A percentile compares a stretch with the other conserved stretches of the same genome.
phyloP scores from a whole-genome alignment of 2,113 vertebrate genomes.

The Camelus bactrianus region DNA sequence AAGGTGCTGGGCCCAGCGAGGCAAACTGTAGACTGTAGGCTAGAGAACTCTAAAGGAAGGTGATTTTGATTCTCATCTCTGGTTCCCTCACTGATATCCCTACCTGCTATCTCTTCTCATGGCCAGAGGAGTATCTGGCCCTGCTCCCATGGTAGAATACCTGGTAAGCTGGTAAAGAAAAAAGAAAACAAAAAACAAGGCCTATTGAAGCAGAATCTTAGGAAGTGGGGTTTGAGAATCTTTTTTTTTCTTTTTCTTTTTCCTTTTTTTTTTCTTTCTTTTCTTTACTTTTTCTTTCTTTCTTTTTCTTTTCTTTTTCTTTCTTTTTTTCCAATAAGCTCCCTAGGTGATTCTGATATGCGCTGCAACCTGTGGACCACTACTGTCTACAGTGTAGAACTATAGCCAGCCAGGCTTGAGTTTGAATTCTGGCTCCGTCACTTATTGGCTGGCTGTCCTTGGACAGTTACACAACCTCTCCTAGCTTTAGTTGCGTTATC shows the following conservation, averaged over 20 bases:
- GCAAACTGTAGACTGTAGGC: not conserved
- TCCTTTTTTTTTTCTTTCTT: not conserved
- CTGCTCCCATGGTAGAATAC: not conserved
- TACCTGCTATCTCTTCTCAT: not conserved
- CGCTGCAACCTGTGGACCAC: not conserved
- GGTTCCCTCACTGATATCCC: not conserved
- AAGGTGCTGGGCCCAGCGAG: not conserved
- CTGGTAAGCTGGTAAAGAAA: not conserved
- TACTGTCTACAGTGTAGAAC: not conserved
- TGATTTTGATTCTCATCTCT: not conserved
- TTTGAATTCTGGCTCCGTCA: not conserved
- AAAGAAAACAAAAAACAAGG: not conserved
- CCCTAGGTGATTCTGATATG: not conserved
- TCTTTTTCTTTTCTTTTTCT: not conserved
- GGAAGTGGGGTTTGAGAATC: not conserved
- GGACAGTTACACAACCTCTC: not conserved
- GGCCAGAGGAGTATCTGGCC: not conserved
- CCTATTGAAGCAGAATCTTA: not conserved
- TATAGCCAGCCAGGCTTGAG: not conserved
- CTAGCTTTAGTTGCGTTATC: not conserved
- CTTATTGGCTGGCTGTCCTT: not conserved
- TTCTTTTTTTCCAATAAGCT: not conserved
- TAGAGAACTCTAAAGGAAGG: not conserved
- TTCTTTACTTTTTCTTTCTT: not conserved
- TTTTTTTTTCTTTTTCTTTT: not conserved